Percentiles rank a stretch among this genome's conserved stretches.
Evolutionary conservation across 2,888 invertebrate species (phyloP).

Genomic region (Platycnemis pennipes): DNA sequence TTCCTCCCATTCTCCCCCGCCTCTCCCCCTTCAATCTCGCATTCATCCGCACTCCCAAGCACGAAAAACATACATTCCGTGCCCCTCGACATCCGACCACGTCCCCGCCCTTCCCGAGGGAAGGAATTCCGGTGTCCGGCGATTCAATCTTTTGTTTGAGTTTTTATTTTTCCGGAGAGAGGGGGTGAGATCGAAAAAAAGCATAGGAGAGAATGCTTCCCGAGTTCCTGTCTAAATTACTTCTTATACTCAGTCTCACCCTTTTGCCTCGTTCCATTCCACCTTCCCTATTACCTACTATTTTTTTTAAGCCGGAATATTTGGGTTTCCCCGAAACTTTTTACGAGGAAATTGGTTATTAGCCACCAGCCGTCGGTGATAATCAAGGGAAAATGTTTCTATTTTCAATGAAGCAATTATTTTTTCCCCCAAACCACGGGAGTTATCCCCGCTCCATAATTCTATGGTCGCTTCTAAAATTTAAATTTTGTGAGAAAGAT

Average conservation of each 20-base stretch:
- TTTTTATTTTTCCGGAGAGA: background rate
- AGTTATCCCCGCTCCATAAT: background rate
- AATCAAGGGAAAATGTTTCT: background rate
- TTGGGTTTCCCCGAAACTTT: background rate
- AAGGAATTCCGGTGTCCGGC: background rate
- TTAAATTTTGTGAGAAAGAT: background rate
- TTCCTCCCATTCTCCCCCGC: background rate
- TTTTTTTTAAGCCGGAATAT: background rate
- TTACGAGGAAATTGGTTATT: constrained; percentile 24
- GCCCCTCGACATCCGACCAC: background rate
- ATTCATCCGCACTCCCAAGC: background rate
- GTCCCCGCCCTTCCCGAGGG: background rate
- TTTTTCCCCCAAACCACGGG: background rate
- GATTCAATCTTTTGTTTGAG: constrained; percentile 5
- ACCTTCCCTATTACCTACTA: background rate
- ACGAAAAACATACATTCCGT: background rate
- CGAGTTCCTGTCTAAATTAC: constrained; percentile 6
- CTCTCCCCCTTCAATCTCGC: background rate
- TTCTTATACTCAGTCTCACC: background rate
- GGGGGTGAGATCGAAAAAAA: background rate
- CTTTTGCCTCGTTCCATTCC: background rate
- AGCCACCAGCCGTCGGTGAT: background rate
- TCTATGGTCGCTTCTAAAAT: background rate
- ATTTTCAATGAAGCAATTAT: background rate
- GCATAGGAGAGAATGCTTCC: background rate